Conservation (phyloP, 30 jellyfish, hydroid and myxozoan genomes). For the Hydractinia symbiolongicarpus region DNA sequence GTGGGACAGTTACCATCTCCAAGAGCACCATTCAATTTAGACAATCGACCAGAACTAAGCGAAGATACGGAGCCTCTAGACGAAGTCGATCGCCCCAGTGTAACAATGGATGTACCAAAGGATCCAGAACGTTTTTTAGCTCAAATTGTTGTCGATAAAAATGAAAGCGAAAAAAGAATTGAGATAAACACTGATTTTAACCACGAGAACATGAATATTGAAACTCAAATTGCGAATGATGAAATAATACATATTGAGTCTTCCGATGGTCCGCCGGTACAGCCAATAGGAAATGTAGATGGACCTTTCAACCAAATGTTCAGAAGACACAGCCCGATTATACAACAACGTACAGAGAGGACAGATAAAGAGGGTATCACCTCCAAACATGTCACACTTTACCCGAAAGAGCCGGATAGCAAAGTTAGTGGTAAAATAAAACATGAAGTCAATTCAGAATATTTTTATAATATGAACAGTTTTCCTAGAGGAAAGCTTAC, state of each 20-base stretch:
- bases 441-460: conserved; percentile 23
- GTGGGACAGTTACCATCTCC: conserved; percentile 11
- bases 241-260: conserved; percentile 1
- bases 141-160: not conserved
- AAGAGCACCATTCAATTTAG: not conserved
- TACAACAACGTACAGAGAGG: conserved; percentile 18
- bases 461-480: conserved; percentile 27
- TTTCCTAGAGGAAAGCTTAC: conserved; percentile 40
- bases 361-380: conserved; percentile 26
- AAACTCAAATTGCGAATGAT: not conserved
- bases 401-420: conserved; percentile 25
- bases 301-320: not conserved
- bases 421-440: not conserved
- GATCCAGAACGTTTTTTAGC: too few relatives aligned
- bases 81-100: conserved; percentile 15
- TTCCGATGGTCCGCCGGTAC: not conserved
- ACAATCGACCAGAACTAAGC: not conserved
- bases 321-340: not conserved
- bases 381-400: conserved; percentile 13
- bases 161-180: not conserved
- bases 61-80: not conserved
- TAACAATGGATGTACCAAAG: not conserved
- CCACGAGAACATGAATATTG: not conserved
- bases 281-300: not conserved
- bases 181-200: too few relatives aligned